A percentile compares a stretch with the other conserved stretches of the same genome.
phyloP scores from a whole-genome alignment of 2,797 vertebrate species.

The Poeciliopsis paucimaculata region DNA sequence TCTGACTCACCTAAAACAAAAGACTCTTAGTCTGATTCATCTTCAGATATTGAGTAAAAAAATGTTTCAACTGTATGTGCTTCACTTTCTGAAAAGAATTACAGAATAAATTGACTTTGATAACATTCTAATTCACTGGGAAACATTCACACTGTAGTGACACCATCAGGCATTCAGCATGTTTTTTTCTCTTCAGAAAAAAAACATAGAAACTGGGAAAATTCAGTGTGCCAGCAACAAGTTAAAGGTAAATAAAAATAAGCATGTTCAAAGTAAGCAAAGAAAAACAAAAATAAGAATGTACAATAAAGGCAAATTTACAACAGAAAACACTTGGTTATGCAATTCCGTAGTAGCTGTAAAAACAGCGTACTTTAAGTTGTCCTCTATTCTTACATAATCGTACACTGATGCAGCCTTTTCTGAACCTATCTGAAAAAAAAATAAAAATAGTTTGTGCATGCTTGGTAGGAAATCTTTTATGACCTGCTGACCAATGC shows the following conservation, averaged over 20 bases:
- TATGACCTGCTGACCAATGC: conserved; percentile 42
- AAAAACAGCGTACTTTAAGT: neutral
- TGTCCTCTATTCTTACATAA: neutral
- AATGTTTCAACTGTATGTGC: neutral
- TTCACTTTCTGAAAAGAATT: neutral
- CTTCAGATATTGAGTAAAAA: neutral
- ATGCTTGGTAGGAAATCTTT: conserved; percentile 41
- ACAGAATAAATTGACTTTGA: neutral
- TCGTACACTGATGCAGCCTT: conserved; percentile 2
- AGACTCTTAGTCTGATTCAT: neutral
- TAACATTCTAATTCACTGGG: neutral
- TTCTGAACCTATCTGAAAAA: conserved; percentile 18
- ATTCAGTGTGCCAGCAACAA: neutral
- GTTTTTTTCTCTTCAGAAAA: neutral
- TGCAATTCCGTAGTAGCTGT: neutral
- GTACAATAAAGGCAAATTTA: neutral
- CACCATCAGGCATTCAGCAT: neutral
- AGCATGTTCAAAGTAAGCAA: neutral
- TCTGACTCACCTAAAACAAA: neutral
- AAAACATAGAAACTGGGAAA: neutral
- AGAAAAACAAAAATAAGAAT: neutral
- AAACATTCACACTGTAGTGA: neutral
- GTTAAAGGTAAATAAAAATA: neutral
- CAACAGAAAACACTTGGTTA: neutral
- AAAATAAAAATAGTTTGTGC: conserved; percentile 37